A percentile compares a stretch with the other conserved stretches of the same genome.
Evolutionary conservation across 2,888 invertebrate species (phyloP).

Genomic region (Acleris laterana): DNA sequence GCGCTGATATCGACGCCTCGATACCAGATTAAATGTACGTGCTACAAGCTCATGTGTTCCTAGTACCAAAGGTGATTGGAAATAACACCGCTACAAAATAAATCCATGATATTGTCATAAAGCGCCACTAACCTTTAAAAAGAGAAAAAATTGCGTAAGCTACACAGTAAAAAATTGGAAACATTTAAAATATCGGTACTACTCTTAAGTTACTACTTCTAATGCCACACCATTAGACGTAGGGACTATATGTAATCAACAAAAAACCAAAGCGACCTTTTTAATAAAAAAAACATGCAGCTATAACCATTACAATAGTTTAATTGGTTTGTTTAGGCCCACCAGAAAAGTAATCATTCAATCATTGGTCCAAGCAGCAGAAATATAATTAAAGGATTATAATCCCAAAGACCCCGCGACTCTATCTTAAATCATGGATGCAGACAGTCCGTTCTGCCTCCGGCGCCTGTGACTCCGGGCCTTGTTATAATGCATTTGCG

Average conservation of each 20-base stretch:
- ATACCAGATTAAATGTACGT: slow-evolving; percentile 46
- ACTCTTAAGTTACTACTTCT: too few relatives aligned
- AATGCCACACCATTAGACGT: too few relatives aligned
- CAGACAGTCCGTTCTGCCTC: slow-evolving; percentile 52
- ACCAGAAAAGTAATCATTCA: slow-evolving; percentile 74
- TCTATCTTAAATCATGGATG: slow-evolving; percentile 60
- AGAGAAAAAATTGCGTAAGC: not conserved
- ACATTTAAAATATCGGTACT: too few relatives aligned
- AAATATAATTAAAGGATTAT: slow-evolving; percentile 74
- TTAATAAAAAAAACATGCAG: slow-evolving; percentile 43
- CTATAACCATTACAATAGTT: slow-evolving; percentile 51
- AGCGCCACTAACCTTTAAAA: not conserved
- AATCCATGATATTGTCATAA: not conserved
- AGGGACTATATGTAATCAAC: too few relatives aligned
- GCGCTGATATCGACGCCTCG: slow-evolving; percentile 53
- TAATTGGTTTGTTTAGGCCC: slow-evolving; percentile 64
- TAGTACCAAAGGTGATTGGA: slow-evolving; percentile 2
- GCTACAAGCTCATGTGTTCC: slow-evolving; percentile 30
- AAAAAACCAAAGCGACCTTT: slow-evolving; percentile 5
- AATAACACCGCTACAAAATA: slow-evolving; percentile 7
- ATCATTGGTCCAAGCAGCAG: slow-evolving; percentile 67
- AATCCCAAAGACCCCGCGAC: slow-evolving; percentile 55
- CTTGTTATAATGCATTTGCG: slow-evolving; percentile 3
- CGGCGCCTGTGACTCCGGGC: not conserved
- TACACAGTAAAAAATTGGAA: too few relatives aligned